Evolutionary conservation across 2,113 vertebrate species (phyloP), one percentile per base, ranked within the genome.

Genomic region (Mus spicilegus): DNA sequence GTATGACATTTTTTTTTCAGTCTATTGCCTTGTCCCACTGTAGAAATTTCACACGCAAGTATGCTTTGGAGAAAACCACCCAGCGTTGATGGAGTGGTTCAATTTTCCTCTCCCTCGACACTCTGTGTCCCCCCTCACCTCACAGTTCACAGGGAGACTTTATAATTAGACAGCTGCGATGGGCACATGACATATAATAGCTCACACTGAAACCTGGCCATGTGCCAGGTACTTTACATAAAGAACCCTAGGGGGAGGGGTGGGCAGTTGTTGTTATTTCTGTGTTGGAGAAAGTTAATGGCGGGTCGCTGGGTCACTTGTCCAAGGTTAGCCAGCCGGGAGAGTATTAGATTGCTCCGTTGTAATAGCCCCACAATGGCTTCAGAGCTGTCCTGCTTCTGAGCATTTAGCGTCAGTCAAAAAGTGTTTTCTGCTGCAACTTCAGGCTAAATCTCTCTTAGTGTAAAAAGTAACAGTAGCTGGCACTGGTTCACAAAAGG

Each of bases 101-200:
- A 12, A 5, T 3, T 84, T 63, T 24, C 30, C 56, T 91, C 46
- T 81, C 73, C 46, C 63, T 93, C 17, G 20, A 20, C 58, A 80
- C 49, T 49, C 36, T 28, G 13, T 76, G 70, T 61, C 33, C 72
- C 5, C 46, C 22, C 8, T 9, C 12, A 33, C 42, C 36, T 82
- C 61, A 88, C 70, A 17, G 39, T 61, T 91, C 73, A 76, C 46
- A 20, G 82, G 33, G 87, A 92, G n/a, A 12, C 11, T 11, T 88
- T 73, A 5, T 90, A 80, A 92, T 94, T 80, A 91, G 75, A 95
- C 87, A 84, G 70, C 90, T 42, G 58, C 39, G 49, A 81, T 65
- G 90, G 89, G 65, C 17, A 28, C 42, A 22, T 46, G 76, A 89
- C 95, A 90, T 85, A 73, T 92, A 94, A 90, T 49, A 90, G 76